phyloP scores from a whole-genome alignment of 2,888 invertebrate genomes.

The Creontiades dilutus region DNA sequence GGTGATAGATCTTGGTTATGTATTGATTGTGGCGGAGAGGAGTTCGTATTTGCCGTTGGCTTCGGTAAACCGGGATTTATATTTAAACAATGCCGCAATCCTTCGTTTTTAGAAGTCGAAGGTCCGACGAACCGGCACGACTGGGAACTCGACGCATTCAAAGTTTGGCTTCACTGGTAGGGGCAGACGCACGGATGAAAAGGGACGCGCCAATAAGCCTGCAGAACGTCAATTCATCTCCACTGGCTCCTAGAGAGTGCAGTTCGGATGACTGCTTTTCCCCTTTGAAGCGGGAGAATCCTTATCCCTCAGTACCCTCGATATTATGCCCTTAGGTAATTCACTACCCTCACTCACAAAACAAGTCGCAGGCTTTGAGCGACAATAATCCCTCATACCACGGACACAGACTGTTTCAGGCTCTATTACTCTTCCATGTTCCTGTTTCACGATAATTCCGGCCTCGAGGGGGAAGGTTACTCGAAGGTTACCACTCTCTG shows the following conservation, averaged over 20 bases:
- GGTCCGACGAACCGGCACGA: no score
- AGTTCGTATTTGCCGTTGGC: no score
- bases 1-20: no score
- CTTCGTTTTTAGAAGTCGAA: no score
- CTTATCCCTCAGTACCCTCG: background rate
- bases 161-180: background rate
- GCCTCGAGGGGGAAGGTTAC: background rate
- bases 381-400: background rate
- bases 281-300: slow-evolving; percentile 1
- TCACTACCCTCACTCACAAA: background rate
- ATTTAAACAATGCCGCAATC: no score
- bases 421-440: background rate
- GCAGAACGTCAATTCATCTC: background rate
- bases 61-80: no score
- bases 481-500: background rate
- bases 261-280: slow-evolving; percentile 9
- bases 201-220: background rate
- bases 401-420: slow-evolving; percentile 2
- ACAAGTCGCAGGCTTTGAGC: slow-evolving; percentile 16
- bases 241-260: slow-evolving; percentile 27
- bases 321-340: slow-evolving; percentile 32
- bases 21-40: no score
- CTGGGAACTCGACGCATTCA: background rate
- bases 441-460: background rate
- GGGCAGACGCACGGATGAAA: background rate